Evolutionary conservation across 2,888 invertebrate genomes (phyloP).

Genomic region (Eupithecia subfuscata): DNA sequence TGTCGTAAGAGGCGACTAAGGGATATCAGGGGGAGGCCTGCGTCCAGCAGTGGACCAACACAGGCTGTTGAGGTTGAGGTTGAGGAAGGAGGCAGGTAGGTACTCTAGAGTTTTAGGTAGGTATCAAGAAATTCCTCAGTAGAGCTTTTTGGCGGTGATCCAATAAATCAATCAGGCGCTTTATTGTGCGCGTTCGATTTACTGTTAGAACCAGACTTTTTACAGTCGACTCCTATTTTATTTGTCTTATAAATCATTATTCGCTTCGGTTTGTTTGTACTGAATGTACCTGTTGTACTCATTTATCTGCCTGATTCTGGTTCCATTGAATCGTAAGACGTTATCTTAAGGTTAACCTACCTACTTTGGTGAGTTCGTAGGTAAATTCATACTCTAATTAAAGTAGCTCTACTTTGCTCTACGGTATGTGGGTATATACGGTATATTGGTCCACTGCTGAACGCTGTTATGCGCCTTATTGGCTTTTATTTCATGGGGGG

Average conservation of each 20-base stretch:
- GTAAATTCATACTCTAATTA: neutral
- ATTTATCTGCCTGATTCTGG: neutral
- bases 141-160: conserved; percentile 68
- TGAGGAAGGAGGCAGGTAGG: neutral
- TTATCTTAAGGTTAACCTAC: neutral
- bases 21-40: too few species aligned
- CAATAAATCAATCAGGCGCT: conserved; percentile 76
- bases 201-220: conserved; percentile 68
- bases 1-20: too few species aligned
- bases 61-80: too few species aligned
- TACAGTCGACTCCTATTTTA: conserved; percentile 63
- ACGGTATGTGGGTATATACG: too few species aligned
- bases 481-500: too few species aligned
- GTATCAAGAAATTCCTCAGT: conserved; percentile 11
- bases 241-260: conserved; percentile 58
- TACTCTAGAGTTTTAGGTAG: neutral
- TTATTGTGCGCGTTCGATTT: conserved; percentile 66
- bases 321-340: neutral
- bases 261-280: conserved; percentile 54
- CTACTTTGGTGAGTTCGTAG: neutral
- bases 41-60: too few species aligned
- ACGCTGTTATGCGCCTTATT: too few species aligned
- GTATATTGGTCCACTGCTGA: too few species aligned
- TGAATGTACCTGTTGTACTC: conserved; percentile 20
- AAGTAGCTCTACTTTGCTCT: neutral